A percentile compares a stretch with the other conserved stretches of the same genome.
Conservation (phyloP, 2,888 invertebrate genomes). For the Graphium colonna region DNA sequence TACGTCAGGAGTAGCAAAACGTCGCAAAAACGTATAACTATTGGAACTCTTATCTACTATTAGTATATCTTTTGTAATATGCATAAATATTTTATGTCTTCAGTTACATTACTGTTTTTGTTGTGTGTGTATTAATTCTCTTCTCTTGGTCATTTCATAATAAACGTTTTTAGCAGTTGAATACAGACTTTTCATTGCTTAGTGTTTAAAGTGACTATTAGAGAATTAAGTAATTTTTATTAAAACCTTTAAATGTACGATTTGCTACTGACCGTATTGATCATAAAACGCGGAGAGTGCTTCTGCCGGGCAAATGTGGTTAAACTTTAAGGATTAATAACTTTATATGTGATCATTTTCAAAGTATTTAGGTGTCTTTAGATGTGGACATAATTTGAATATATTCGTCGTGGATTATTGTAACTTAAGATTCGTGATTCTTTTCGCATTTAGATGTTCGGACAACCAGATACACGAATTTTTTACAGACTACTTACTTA, state of each 20-base stretch:
- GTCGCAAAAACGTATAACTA: no score
- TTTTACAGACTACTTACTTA: neutral
- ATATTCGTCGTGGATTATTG: neutral
- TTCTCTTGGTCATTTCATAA: no score
- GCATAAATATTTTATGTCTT: no score
- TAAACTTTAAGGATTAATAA: constrained; percentile 7
- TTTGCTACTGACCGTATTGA: neutral
- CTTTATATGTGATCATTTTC: constrained; percentile 8
- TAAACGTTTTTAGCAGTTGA: no score
- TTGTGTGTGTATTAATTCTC: no score
- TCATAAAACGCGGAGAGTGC: neutral
- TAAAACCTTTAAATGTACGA: no score
- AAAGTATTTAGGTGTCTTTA: constrained; percentile 3
- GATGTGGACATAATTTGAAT: constrained; percentile 6
- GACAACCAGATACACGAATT: neutral
- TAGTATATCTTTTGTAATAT: no score
- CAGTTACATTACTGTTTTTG: no score
- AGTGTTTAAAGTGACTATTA: no score
- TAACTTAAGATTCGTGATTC: neutral
- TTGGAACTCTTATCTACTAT: no score
- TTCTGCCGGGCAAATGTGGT: neutral
- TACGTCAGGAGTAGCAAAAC: neutral
- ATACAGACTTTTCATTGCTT: no score
- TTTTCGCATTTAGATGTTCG: neutral
- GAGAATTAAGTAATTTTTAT: no score